A percentile compares a stretch with the other conserved stretches of the same genome.
phyloP scores from a whole-genome alignment of 2,797 vertebrate species.

The Chaetophractus vellerosus region DNA sequence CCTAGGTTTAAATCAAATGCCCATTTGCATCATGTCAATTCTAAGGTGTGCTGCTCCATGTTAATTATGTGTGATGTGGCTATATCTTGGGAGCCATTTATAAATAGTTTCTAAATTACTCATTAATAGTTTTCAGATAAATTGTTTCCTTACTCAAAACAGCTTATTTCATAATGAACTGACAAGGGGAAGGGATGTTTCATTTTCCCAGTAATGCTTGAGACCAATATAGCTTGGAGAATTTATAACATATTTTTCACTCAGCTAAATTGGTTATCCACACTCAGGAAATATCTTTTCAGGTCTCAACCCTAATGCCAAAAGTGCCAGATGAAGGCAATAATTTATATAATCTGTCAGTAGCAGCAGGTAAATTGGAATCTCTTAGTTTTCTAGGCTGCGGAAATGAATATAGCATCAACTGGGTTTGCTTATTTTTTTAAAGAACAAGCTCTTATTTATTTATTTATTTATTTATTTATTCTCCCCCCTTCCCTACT shows the following conservation, averaged over 20 bases:
- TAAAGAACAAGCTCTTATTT: too few species aligned
- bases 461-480: too few species aligned
- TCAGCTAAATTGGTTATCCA: background rate
- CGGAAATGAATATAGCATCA: too few species aligned
- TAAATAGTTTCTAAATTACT: slow-evolving; percentile 33
- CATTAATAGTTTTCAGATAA: slow-evolving; percentile 8
- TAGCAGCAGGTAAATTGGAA: accelerated
- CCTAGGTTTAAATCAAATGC: background rate
- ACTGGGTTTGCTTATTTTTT: too few species aligned
- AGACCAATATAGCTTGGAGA: slow-evolving; percentile 35
- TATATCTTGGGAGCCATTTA: background rate
- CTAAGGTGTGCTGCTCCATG: background rate
- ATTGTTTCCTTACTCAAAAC: slow-evolving; percentile 35
- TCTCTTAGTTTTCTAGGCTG: too few species aligned
- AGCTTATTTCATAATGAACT: slow-evolving; percentile 33
- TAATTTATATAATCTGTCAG: background rate
- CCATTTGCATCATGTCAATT: background rate
- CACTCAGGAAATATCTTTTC: background rate
- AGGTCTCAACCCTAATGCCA: background rate
- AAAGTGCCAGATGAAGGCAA: accelerated
- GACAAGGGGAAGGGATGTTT: background rate
- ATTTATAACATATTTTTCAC: slow-evolving; percentile 53
- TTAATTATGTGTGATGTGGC: background rate
- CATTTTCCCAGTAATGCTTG: slow-evolving; percentile 21
- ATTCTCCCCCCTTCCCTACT: too few species aligned